A percentile compares a stretch with the other conserved stretches of the same genome.
These are phyloP conservation scores for Drosophila buzzatii DNA, from an alignment of 2,888 invertebrate genomes.

Conservation along the genomic window DNA sequence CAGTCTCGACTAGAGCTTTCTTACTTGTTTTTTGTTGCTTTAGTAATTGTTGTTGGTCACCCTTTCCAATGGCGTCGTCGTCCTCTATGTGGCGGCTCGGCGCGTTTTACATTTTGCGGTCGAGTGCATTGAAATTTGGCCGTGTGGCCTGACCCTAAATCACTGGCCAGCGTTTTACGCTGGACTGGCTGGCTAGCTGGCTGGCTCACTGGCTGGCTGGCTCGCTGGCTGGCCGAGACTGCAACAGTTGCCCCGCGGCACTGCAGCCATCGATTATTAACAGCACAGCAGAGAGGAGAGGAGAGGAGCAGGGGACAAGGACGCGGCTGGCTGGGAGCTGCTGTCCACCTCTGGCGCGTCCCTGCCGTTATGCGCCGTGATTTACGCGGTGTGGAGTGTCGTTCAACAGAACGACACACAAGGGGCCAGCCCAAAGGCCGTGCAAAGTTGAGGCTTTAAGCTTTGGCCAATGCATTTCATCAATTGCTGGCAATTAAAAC, in stretches of 20 bases:
- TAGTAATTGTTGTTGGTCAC: conserved; percentile 33
- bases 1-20: too few relatives aligned
- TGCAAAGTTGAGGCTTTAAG: conserved; percentile 41
- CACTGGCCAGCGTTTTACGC: conserved; percentile 50
- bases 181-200: neutral
- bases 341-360: neutral
- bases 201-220: neutral
- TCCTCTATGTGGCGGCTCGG: conserved; percentile 15
- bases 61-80: conserved; percentile 23
- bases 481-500: conserved; percentile 72
- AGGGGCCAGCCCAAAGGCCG: conserved; percentile 13
- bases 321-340: neutral
- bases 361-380: conserved; percentile 22
- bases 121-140: conserved; percentile 63
- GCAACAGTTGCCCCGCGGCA: conserved; percentile 54
- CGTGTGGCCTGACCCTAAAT: conserved; percentile 69
- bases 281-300: conserved; percentile 29
- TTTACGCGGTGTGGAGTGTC: conserved; percentile 29
- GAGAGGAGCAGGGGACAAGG: neutral
- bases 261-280: conserved; percentile 72
- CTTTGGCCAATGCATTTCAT: conserved; percentile 38
- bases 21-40: conserved; percentile 1
- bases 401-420: conserved; percentile 21
- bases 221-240: conserved; percentile 15
- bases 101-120: conserved; percentile 59